Percentiles rank a stretch among this genome's conserved stretches.
These are phyloP conservation scores for Delichon dasypus DNA, from an alignment of 2,797 vertebrate species.

Conservation along the genomic window DNA sequence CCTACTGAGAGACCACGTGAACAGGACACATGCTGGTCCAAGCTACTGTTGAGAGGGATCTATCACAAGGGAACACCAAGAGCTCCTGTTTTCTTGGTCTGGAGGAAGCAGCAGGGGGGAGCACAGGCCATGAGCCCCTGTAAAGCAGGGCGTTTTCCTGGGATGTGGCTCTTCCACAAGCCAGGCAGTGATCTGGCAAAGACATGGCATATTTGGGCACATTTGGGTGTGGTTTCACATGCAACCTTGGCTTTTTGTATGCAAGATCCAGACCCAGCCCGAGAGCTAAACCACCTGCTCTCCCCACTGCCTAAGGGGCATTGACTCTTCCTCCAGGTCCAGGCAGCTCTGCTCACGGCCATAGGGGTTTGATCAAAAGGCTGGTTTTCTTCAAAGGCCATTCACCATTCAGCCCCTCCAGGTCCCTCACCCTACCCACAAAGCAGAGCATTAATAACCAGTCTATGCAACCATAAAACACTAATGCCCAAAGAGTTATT, in stretches of 20 bases:
- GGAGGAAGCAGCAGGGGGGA: background rate
- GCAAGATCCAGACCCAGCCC: background rate
- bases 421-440: background rate
- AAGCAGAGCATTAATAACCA: conserved; percentile 27
- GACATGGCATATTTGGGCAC: rapidly evolving
- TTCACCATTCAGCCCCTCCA: background rate
- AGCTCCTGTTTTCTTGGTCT: background rate
- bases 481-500: conserved; percentile 42
- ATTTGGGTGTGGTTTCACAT: rapidly evolving
- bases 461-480: conserved; percentile 42
- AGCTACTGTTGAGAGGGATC: background rate
- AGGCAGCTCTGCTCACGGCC: background rate
- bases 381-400: background rate
- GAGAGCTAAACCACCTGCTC: background rate
- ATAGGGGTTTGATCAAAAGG: background rate
- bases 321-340: background rate
- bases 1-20: rapidly evolving
- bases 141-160: background rate
- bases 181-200: background rate
- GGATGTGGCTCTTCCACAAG: background rate
- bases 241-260: background rate
- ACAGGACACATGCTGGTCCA: background rate
- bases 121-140: background rate
- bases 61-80: background rate
- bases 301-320: background rate